Conservation (phyloP, 2,888 invertebrate species). For the Pristionchus entomophagus region DNA sequence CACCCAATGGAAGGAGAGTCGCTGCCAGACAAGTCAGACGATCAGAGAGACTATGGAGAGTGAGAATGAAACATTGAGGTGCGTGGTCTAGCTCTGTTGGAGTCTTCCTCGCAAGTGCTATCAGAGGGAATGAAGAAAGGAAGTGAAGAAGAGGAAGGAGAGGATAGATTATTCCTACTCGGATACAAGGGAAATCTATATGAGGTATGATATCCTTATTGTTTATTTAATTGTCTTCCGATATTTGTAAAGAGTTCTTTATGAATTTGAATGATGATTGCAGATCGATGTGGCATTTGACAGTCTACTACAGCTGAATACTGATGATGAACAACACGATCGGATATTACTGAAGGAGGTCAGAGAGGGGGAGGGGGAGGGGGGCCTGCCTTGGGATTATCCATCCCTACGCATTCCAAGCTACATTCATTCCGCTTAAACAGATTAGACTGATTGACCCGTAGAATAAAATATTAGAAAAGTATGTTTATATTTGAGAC, state of each 20-base stretch:
- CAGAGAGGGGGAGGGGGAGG: not conserved
- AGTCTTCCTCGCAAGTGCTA: slow-evolving; percentile 25
- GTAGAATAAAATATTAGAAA: not conserved
- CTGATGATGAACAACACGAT: slow-evolving; percentile 46
- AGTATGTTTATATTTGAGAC: not conserved
- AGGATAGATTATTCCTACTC: slow-evolving; percentile 11
- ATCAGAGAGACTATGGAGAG: not conserved
- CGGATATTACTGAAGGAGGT: slow-evolving; percentile 45
- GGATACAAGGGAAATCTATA: slow-evolving; percentile 44
- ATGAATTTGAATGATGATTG: not conserved
- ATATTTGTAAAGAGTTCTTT: not conserved
- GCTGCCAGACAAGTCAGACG: slow-evolving; percentile 44
- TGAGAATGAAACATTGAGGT: slow-evolving; percentile 1
- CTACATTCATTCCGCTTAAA: too few species aligned
- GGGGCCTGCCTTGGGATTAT: too few species aligned
- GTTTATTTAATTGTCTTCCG: too few species aligned
- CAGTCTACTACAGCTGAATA: slow-evolving; percentile 46
- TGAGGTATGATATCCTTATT: not conserved
- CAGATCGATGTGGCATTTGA: slow-evolving; percentile 41
- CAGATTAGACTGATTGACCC: too few species aligned
- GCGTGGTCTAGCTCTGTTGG: slow-evolving; percentile 6
- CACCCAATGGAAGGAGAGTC: slow-evolving; percentile 47
- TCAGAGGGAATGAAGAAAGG: not conserved
- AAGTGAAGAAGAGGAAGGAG: not conserved
- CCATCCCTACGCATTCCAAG: too few species aligned